Evolutionary conservation across 2,113 vertebrate species (phyloP).

Genomic region (Lonchura striata): DNA sequence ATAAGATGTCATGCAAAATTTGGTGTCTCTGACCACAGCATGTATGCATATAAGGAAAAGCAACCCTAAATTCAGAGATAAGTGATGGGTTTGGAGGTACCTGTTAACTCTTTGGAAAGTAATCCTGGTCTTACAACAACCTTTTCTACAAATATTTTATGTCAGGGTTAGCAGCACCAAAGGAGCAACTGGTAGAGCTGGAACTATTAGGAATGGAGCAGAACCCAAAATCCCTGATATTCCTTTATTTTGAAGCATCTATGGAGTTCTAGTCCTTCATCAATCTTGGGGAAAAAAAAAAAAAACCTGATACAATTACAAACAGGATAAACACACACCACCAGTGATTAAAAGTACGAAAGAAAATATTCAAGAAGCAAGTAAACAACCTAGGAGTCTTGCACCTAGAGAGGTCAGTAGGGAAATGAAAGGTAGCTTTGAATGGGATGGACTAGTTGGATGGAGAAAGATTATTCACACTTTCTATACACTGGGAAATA

Average conservation of each 20-base stretch:
- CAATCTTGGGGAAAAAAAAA: not conserved
- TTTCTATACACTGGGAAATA: not conserved
- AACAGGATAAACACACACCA: not conserved
- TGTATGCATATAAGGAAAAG: not conserved
- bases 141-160: not conserved
- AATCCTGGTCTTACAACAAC: not conserved
- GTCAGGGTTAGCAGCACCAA: not conserved
- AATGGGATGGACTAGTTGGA: not conserved
- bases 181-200: not conserved
- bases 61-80: not conserved
- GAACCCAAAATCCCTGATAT: not conserved
- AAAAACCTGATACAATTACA: not conserved
- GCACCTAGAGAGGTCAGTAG: not conserved
- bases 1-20: not conserved
- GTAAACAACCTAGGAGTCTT: not conserved
- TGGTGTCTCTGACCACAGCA: not conserved
- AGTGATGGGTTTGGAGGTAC: not conserved
- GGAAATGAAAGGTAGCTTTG: not conserved
- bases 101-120: not conserved
- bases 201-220: not conserved
- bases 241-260: not conserved
- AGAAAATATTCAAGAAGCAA: not conserved
- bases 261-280: not conserved
- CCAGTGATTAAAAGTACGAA: not conserved
- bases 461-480: not conserved